Evolutionary conservation across 2,888 invertebrate species (phyloP).

Genomic region (Plemyria rubiginata): DNA sequence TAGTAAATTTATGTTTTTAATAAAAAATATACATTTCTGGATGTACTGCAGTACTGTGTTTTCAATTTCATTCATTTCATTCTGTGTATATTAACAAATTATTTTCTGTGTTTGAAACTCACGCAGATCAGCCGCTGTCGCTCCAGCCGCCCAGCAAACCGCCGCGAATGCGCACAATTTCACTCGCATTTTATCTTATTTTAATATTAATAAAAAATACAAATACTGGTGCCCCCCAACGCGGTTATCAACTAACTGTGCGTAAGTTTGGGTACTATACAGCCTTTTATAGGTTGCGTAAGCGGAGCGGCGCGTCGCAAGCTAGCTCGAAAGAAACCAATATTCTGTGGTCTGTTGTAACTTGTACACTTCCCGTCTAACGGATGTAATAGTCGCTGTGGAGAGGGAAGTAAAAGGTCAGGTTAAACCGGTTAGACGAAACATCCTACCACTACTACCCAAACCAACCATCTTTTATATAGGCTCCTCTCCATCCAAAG

Average conservation of each 20-base stretch:
- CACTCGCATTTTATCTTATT: slow-evolving; percentile 60
- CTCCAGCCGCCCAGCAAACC: slow-evolving; percentile 48
- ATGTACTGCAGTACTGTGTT: no score
- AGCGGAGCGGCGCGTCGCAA: slow-evolving; percentile 25
- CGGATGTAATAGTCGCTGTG: slow-evolving; percentile 8
- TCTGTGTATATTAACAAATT: no score
- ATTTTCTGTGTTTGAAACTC: slow-evolving; percentile 47
- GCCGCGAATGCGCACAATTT: slow-evolving; percentile 52
- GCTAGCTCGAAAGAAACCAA: slow-evolving; percentile 20
- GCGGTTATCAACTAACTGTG: slow-evolving; percentile 48
- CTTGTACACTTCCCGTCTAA: slow-evolving; percentile 17
- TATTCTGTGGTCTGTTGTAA: slow-evolving; percentile 27
- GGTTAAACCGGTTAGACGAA: slow-evolving; percentile 8
- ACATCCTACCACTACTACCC: no score
- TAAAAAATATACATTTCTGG: no score
- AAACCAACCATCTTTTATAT: no score
- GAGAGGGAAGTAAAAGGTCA: slow-evolving; percentile 22
- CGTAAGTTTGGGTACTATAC: slow-evolving; percentile 24
- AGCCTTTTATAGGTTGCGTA: slow-evolving; percentile 47
- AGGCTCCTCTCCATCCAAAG: no score
- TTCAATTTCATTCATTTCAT: no score
- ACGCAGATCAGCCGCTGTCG: slow-evolving; percentile 62
- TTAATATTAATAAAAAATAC: slow-evolving; percentile 38
- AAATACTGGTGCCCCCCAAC: slow-evolving; percentile 26
- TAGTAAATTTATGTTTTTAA: no score